Base-by-base conservation (phyloP, 1,140 invertebrate species). In the Nylanderia fulva region DNA sequence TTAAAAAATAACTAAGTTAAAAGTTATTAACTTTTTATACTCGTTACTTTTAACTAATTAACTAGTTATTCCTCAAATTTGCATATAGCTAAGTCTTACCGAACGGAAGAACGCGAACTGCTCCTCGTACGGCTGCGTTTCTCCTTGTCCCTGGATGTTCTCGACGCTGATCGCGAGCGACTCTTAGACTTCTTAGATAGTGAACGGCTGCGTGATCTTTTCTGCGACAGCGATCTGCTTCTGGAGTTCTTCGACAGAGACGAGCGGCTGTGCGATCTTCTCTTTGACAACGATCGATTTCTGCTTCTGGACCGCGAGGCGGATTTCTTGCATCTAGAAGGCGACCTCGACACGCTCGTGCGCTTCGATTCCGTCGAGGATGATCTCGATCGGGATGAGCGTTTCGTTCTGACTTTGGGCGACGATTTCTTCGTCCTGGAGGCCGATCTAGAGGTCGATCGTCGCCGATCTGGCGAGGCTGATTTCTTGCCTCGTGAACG, bases 21-120 rank as follows among this genome's bases (percentile, higher is more conserved):
- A n/a, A n/a, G n/a, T n/a, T n/a, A n/a, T n/a, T n/a, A n/a, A n/a
- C n/a, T n/a, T n/a, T n/a, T n/a, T n/a, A n/a, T n/a, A n/a, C n/a
- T n/a, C n/a, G n/a, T n/a, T n/a, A n/a, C n/a, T n/a, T n/a, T n/a
- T n/a, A n/a, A n/a, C n/a, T n/a, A n/a, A n/a, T n/a, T n/a, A n/a
- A n/a, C n/a, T n/a, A n/a, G n/a, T n/a, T n/a, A n/a, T n/a, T n/a
- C n/a, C n/a, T n/a, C n/a, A n/a, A n/a, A n/a, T n/a, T n/a, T n/a
- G n/a, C n/a, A n/a, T n/a, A n/a, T n/a, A n/a, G n/a, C n/a, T n/a
- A 80, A 45, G 0, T 42, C 79, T 79, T 24, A 94, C 94, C 93
- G 94, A 56, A 80, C 74, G 42, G 93, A 94, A 77, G 94, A 94
- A 84, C 91, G 85, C 11, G 93, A 94, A 39, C 91, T 94, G 58